Conservation (phyloP, 2,113 vertebrate species). For the Dinomys branickii region DNA sequence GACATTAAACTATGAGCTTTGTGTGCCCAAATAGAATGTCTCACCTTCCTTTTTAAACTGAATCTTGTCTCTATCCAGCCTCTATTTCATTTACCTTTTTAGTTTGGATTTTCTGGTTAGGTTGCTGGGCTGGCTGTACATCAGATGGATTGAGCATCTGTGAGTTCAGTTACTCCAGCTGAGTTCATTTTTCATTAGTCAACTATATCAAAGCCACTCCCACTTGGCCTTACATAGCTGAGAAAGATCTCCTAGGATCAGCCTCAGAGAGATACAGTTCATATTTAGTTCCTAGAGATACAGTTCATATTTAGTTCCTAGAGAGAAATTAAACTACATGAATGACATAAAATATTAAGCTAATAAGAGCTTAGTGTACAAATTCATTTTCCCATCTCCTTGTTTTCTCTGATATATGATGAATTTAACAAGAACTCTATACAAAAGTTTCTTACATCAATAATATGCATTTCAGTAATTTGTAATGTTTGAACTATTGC, state of each 20-base stretch:
- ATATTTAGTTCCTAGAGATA: background rate
- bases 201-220: background rate
- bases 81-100: conserved; percentile 13
- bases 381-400: background rate
- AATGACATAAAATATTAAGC: background rate
- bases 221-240: background rate
- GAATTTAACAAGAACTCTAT: background rate
- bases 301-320: conserved; percentile 25
- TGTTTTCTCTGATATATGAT: background rate
- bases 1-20: background rate
- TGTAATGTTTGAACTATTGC: conserved; percentile 66
- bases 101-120: conserved; percentile 57
- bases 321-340: background rate
- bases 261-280: background rate
- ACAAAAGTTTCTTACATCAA: conserved; percentile 48
- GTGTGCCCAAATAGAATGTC: background rate
- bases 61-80: background rate
- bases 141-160: conserved; percentile 40
- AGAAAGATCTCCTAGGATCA: background rate
- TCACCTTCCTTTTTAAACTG: background rate
- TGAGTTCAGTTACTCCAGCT: conserved; percentile 22
- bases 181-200: conserved; percentile 48
- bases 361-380: background rate
- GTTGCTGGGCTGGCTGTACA: conserved; percentile 7
- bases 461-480: conserved; percentile 56